Conservation (phyloP, 2,888 invertebrate genomes). For the Odontomyia ornata region DNA sequence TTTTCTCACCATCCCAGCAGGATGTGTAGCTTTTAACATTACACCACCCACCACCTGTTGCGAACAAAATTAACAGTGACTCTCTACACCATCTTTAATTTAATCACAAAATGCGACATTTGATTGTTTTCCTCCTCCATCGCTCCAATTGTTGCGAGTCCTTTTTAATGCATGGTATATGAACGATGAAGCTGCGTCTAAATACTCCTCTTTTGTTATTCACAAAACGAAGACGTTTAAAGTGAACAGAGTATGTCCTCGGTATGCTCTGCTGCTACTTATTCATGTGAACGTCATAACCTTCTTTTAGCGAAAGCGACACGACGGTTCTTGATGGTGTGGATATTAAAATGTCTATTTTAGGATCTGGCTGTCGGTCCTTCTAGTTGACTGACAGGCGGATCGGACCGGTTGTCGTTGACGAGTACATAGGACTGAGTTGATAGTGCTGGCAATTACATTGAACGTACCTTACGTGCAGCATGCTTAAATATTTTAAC, state of each 20-base stretch:
- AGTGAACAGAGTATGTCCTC: background rate
- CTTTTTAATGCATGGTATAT: background rate
- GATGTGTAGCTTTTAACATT: background rate
- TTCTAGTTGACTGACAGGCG: background rate
- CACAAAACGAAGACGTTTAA: background rate
- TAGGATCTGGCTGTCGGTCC: constrained; percentile 1
- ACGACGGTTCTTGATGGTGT: constrained; percentile 3
- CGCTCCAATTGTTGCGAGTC: background rate
- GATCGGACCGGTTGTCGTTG: background rate
- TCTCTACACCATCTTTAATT: constrained; percentile 23
- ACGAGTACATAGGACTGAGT: background rate
- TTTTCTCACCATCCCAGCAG: background rate
- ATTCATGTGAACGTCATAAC: constrained; percentile 11
- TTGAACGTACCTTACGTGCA: too few species aligned
- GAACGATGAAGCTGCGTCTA: background rate
- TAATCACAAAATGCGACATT: constrained; percentile 19
- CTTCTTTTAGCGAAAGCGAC: background rate
- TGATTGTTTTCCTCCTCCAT: constrained; percentile 14
- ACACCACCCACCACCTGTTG: constrained; percentile 35
- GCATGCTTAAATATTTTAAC: too few species aligned
- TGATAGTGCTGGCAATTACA: constrained; percentile 6
- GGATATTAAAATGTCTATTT: constrained; percentile 35
- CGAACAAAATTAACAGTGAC: constrained; percentile 38
- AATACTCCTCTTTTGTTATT: background rate
- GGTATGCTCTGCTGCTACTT: too few species aligned